phyloP scores from a whole-genome alignment of 2,888 invertebrate species.

The Pristionchus arcanus region DNA sequence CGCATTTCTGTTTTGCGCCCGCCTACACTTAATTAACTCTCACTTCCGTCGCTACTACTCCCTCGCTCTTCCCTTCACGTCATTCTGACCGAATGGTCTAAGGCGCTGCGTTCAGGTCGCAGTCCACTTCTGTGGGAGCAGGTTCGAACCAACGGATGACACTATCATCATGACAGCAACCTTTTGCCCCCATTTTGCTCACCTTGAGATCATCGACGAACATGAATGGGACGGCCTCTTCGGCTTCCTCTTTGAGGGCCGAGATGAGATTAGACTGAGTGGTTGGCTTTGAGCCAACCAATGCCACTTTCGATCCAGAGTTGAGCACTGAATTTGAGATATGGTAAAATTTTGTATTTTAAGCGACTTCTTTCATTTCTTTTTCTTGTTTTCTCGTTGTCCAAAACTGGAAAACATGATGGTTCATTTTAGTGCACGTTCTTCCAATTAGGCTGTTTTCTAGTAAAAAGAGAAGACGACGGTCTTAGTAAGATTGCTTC shows the following conservation, averaged over 20 bases:
- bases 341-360: background rate
- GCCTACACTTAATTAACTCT: background rate
- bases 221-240: conserved; percentile 52
- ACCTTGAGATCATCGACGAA: conserved; percentile 56
- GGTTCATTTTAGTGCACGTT: conserved; percentile 22
- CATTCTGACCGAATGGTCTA: conserved; percentile 86
- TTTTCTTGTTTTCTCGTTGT: background rate
- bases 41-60: background rate
- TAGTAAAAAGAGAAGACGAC: background rate
- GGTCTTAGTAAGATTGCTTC: conserved; percentile 48
- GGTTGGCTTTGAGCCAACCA: conserved; percentile 26
- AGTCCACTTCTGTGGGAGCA: conserved; percentile 82
- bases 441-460: conserved; percentile 42
- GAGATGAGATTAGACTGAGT: conserved; percentile 40
- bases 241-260: conserved; percentile 54
- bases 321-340: conserved; percentile 38
- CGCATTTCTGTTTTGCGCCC: background rate
- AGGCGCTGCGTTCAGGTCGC: conserved; percentile 89
- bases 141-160: conserved; percentile 73
- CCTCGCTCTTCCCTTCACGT: conserved; percentile 43
- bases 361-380: background rate
- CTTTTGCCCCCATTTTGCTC: background rate
- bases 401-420: background rate
- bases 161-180: too few species aligned
- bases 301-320: conserved; percentile 32